Evolutionary conservation across 2,888 invertebrate species (phyloP).

Genomic region (Macroteleia sp.): DNA sequence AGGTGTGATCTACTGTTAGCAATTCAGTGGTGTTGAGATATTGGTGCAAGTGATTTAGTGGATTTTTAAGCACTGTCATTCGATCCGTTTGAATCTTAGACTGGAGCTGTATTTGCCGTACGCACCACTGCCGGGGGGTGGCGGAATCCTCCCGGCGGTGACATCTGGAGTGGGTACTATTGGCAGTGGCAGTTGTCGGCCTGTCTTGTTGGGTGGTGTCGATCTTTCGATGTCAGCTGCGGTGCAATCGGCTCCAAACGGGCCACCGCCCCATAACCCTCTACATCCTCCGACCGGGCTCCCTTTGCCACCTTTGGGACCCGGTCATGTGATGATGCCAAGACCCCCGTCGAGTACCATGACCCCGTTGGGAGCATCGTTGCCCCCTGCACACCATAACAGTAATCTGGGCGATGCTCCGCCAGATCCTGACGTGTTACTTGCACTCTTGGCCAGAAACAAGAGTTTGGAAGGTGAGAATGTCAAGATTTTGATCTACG

Average conservation of each 20-base stretch:
- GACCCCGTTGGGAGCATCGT: conserved; percentile 72
- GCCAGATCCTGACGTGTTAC: conserved; percentile 93
- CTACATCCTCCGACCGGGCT: conserved; percentile 64
- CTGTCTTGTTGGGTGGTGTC: conserved; percentile 81
- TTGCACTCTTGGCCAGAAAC: conserved; percentile 93
- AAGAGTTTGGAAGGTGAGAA: conserved; percentile 94
- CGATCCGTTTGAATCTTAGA: conserved; percentile 67
- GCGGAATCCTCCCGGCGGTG: conserved; percentile 83
- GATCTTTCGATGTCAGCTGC: conserved; percentile 84
- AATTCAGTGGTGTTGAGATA: neutral
- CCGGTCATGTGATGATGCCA: conserved; percentile 75
- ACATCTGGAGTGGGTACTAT: conserved; percentile 71
- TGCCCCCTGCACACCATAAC: conserved; percentile 80
- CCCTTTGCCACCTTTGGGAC: conserved; percentile 67
- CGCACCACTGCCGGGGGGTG: conserved; percentile 83
- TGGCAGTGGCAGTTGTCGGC: conserved; percentile 76
- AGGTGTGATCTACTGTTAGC: too few relatives aligned
- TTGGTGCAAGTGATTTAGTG: neutral
- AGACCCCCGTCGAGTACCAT: conserved; percentile 72
- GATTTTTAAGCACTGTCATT: neutral
- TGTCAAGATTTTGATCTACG: neutral
- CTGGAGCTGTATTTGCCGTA: conserved; percentile 84
- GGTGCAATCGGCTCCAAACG: conserved; percentile 75
- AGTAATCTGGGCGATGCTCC: conserved; percentile 83
- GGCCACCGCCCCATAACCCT: conserved; percentile 69